These are phyloP conservation scores for Zapornia atra DNA, from an alignment of 2,113 vertebrate genomes.

Conservation along the genomic window DNA sequence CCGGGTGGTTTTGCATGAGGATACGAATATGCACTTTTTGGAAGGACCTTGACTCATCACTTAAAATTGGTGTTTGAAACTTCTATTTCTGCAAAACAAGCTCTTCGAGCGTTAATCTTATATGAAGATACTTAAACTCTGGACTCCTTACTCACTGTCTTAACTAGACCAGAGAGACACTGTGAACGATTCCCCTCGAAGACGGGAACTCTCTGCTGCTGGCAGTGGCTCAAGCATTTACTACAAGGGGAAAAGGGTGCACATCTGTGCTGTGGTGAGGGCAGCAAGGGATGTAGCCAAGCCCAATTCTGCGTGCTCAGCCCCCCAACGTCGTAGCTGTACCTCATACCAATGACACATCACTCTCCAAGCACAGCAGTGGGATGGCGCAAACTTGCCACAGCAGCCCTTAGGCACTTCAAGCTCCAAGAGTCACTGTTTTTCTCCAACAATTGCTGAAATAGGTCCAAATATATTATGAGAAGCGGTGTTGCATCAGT, in stretches of 20 bases:
- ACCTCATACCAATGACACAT: background rate
- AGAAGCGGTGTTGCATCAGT: background rate
- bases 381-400: background rate
- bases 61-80: background rate
- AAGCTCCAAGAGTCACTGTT: background rate
- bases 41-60: background rate
- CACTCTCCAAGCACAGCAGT: background rate
- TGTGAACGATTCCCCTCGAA: background rate
- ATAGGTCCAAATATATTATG: slow-evolving; percentile 20
- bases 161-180: background rate
- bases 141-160: background rate
- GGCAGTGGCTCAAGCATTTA: background rate
- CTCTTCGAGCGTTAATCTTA: background rate
- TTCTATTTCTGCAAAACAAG: background rate
- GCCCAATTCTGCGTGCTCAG: background rate
- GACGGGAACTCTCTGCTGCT: slow-evolving; percentile 4
- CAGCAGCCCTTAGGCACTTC: background rate
- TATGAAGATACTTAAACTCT: background rate
- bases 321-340: background rate
- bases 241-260: background rate
- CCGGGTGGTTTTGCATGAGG: background rate
- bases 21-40: slow-evolving; percentile 25
- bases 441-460: slow-evolving; percentile 17
- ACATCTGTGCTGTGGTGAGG: background rate
- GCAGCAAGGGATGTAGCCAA: background rate